Conservation (phyloP, 2,797 vertebrate genomes). For the Acomys russatus region DNA sequence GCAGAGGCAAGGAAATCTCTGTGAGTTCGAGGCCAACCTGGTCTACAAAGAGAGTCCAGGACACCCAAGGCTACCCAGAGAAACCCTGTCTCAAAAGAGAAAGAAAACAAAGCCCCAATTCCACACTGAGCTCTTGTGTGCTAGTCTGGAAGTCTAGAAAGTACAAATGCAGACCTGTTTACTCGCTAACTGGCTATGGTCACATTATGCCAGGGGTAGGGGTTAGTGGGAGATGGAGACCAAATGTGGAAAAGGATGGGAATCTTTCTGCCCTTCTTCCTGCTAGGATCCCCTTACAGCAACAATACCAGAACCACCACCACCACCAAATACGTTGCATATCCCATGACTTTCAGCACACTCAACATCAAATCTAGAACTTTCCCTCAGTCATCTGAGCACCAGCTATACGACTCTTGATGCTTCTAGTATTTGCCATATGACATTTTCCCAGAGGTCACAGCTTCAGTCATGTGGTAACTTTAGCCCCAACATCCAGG, state of each 20-base stretch:
- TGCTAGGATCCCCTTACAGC: neutral
- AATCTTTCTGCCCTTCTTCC: conserved; percentile 6
- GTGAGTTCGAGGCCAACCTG: too few species aligned
- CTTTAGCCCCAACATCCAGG: neutral
- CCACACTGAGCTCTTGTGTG: neutral
- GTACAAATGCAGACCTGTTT: neutral
- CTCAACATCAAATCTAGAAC: neutral
- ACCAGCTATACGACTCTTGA: neutral
- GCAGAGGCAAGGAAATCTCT: too few species aligned
- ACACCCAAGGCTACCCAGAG: too few species aligned
- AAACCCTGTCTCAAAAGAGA: too few species aligned
- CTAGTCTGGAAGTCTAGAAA: neutral
- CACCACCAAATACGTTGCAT: neutral
- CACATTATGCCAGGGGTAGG: neutral
- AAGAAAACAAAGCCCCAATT: neutral
- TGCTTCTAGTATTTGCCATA: neutral
- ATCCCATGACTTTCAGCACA: neutral
- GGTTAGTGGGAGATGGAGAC: neutral
- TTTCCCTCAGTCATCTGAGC: neutral
- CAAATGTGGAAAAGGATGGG: neutral
- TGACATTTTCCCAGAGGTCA: conserved; percentile 8
- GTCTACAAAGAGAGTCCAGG: too few species aligned
- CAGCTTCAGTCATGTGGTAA: neutral
- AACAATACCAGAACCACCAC: neutral
- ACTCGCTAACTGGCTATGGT: neutral